These are phyloP conservation scores for Tachysurus fulvidraco DNA, from an alignment of 2,113 vertebrate genomes.

Conservation along the genomic window DNA sequence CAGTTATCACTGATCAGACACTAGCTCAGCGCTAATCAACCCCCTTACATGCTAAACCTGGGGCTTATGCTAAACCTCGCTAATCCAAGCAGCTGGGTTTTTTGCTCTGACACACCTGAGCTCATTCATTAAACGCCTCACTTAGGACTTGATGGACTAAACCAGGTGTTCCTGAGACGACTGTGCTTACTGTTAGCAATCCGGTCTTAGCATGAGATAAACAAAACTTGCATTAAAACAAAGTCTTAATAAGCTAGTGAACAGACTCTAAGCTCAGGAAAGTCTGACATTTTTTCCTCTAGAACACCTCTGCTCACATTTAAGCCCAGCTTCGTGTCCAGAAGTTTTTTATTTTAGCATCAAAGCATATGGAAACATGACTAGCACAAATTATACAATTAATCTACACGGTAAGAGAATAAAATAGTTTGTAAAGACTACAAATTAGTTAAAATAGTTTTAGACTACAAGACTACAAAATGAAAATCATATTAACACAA, in stretches of 20 bases:
- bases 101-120: conserved; percentile 36
- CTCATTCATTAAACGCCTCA: conserved; percentile 31
- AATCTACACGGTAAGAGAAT: not conserved
- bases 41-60: conserved; percentile 32
- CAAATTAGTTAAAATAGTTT: no score
- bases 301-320: not conserved
- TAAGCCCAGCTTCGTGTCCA: not conserved
- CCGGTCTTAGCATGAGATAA: conserved; percentile 22
- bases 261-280: not conserved
- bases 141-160: conserved; percentile 31
- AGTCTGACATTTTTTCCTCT: not conserved
- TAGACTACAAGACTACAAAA: no score
- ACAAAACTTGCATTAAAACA: conserved; percentile 3
- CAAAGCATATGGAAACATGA: conserved; percentile 25
- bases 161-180: conserved; percentile 26
- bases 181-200: conserved; percentile 17
- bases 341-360: not conserved
- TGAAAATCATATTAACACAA: no score
- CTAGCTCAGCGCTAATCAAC: conserved; percentile 34
- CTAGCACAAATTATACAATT: not conserved
- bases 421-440: not conserved
- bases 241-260: conserved; percentile 16
- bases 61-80: conserved; percentile 25
- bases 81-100: conserved; percentile 39
- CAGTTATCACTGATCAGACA: conserved; percentile 38